Evolutionary conservation across 1,140 invertebrate species (phyloP), one percentile per base, ranked within the genome.

Genomic region (Venturia canescens): DNA sequence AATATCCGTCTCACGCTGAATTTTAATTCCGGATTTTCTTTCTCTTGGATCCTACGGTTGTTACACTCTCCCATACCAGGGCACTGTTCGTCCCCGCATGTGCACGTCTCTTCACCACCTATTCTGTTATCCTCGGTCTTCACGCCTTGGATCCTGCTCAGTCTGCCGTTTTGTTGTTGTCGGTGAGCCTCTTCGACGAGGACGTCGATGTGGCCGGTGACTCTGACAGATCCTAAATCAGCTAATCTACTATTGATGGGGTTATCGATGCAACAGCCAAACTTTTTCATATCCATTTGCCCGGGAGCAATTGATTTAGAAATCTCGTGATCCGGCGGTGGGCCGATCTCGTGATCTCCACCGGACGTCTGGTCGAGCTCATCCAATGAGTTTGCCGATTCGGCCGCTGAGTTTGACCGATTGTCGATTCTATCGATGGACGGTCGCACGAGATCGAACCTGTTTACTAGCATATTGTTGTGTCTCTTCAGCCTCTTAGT

Each of bases 1-100:
- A 98, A 93, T 84, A 98, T 98, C 18, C 97, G 97, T 92, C 95
- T 97, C 77, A 98, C 97, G 93, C 97, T 97, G 91, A 98, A 98
- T 91, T 98, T 98, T 80, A 98, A 93, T 84, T 97, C 94, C 0
- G 97, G 97, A 86, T 96, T 97, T 78, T 92, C 91, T 82, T 92
- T 92, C 80, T 90, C 88, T 82, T 91, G 91, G 79, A 92, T 91
- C 79, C 85, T 88, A 72, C 86, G 85, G 82, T n/a, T 63, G 48
- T 77, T 66, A 63, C 57, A 77, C 16, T 77, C 75, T 21, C 60
- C 60, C 87, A 87, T 13, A 84, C 84, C 11, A 86, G 81, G 80
- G 81, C 88, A 90, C 78, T 91, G 89, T 83, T 91, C 90, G 50
- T 90, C 90, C 31, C 87, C 88, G 81, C 89, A 89, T 83, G 88